These are phyloP conservation scores for Sigmodon hispidus DNA, from an alignment of 2,113 vertebrate species.

Conservation along the genomic window DNA sequence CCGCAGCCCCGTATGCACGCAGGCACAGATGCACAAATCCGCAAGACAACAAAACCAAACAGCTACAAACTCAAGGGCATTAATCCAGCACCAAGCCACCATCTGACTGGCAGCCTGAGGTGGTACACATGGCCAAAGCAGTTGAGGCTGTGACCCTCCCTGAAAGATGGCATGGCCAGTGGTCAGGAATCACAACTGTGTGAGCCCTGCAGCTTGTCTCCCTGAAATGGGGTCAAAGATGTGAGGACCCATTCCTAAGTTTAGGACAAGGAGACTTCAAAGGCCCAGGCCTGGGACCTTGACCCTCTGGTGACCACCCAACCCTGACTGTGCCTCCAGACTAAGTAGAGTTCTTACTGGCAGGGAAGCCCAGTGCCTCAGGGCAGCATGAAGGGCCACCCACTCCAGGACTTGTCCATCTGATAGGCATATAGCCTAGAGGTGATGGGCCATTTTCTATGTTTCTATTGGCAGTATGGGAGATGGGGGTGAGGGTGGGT, in stretches of 20 bases:
- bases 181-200: background rate
- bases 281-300: background rate
- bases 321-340: background rate
- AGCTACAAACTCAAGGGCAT: background rate
- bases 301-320: background rate
- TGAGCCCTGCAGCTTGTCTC: background rate
- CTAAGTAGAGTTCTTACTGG: background rate
- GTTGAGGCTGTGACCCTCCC: background rate
- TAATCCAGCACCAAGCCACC: background rate
- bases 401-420: background rate
- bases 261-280: background rate
- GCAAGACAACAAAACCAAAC: background rate
- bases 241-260: background rate
- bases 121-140: background rate
- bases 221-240: background rate
- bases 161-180: background rate
- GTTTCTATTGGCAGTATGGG: background rate
- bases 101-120: background rate
- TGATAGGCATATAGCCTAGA: background rate
- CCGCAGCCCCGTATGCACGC: background rate
- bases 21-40: background rate
- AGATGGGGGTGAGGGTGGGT: too few species aligned
- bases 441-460: background rate
- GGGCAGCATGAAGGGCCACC: background rate
- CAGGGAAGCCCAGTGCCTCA: background rate